Percentiles rank a stretch among this genome's conserved stretches.
Evolutionary conservation across 2,888 invertebrate species (phyloP).

Genomic region (Palloptera scutellata): DNA sequence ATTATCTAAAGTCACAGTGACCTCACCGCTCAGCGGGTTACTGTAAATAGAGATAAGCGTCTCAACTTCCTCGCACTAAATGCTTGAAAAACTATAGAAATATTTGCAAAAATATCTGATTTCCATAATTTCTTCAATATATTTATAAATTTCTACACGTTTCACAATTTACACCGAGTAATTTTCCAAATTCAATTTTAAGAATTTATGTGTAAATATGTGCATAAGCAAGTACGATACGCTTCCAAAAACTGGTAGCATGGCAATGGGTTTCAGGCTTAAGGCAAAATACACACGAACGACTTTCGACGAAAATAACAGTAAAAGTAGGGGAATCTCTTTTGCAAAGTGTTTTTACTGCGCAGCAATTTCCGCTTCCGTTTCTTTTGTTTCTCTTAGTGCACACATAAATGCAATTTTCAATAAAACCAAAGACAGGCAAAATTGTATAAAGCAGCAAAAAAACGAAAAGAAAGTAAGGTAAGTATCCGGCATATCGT

Average conservation of each 20-base stretch:
- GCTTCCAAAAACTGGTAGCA: too few species aligned
- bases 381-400: slow-evolving; percentile 1
- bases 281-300: too few species aligned
- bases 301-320: not conserved
- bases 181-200: not conserved
- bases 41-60: slow-evolving; percentile 15
- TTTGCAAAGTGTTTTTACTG: not conserved
- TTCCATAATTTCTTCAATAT: not conserved
- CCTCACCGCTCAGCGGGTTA: slow-evolving; percentile 19
- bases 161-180: not conserved
- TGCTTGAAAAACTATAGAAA: slow-evolving; percentile 11
- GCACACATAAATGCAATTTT: slow-evolving; percentile 9
- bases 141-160: not conserved
- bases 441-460: not conserved
- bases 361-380: not conserved
- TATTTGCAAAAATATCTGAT: not conserved
- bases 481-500: not conserved
- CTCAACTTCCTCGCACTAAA: slow-evolving; percentile 17
- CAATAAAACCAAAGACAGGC: slow-evolving; percentile 17
- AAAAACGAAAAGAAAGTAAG: not conserved
- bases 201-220: not conserved
- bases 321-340: not conserved
- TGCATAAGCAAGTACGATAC: too few species aligned
- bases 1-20: slow-evolving; percentile 5
- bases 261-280: too few species aligned